These are phyloP conservation scores for Anarhynchus alexandrinus DNA, from an alignment of 2,113 vertebrate genomes.

Conservation along the genomic window DNA sequence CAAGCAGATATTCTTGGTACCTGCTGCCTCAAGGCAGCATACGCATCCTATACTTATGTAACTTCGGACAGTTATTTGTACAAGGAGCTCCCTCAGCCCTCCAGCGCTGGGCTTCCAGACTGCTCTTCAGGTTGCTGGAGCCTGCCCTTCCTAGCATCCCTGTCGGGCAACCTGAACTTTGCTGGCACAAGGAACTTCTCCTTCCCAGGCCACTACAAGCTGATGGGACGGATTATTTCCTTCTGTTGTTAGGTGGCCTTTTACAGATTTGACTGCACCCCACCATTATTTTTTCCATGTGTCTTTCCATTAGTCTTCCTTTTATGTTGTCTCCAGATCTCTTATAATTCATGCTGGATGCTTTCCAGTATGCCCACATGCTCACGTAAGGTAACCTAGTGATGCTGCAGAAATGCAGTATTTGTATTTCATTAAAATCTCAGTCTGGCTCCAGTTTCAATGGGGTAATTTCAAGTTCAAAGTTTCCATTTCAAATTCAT, in stretches of 20 bases:
- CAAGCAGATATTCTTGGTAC: neutral
- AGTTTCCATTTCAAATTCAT: neutral
- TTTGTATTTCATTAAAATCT: neutral
- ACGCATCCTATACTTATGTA: neutral
- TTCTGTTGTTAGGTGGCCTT: neutral
- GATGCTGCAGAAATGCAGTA: neutral
- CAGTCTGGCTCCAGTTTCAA: neutral
- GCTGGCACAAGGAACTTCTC: neutral
- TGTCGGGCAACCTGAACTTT: neutral
- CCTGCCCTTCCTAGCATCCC: neutral
- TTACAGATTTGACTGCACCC: neutral
- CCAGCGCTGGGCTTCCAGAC: neutral
- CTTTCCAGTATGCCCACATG: neutral
- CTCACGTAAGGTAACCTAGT: neutral
- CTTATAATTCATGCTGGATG: neutral
- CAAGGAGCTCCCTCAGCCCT: neutral
- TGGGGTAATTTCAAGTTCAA: neutral
- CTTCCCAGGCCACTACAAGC: neutral
- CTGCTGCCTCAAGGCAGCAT: neutral
- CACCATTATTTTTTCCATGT: neutral
- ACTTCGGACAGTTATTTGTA: neutral
- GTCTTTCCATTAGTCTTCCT: neutral
- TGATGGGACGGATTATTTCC: neutral
- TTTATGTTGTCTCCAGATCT: neutral
- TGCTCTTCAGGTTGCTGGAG: neutral